Evolutionary conservation across 1,140 invertebrate species (phyloP).

Genomic region (Watersipora subatra): DNA sequence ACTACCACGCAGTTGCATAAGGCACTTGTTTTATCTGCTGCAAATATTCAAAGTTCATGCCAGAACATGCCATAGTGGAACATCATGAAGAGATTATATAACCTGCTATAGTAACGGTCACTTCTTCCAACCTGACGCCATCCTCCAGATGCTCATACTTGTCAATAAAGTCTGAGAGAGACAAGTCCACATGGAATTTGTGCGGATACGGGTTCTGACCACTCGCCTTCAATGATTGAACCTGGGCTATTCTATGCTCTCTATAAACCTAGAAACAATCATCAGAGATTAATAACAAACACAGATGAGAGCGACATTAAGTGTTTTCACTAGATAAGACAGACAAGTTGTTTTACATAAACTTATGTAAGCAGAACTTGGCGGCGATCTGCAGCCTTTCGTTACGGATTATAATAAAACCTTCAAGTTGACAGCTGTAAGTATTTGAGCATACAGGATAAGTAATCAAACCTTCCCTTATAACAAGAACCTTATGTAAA

Average conservation of each 20-base stretch:
- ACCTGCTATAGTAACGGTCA: conserved; percentile 61
- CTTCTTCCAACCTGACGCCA: conserved; percentile 54
- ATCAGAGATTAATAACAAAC: background rate
- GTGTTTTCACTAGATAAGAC: background rate
- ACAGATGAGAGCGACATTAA: background rate
- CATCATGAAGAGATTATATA: too few relatives aligned
- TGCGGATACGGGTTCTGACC: conserved; percentile 87
- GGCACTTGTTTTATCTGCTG: too few relatives aligned
- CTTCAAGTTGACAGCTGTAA: background rate
- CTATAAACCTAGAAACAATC: conserved; percentile 60
- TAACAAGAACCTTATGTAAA: background rate
- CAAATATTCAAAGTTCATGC: too few relatives aligned
- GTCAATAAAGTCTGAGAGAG: conserved; percentile 75
- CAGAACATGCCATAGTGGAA: too few relatives aligned
- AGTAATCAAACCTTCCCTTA: conserved; percentile 3
- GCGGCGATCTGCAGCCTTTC: background rate
- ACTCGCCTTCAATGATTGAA: conserved; percentile 61
- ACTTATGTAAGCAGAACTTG: background rate
- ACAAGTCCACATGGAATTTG: conserved; percentile 86
- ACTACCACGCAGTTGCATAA: too few relatives aligned
- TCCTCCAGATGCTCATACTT: conserved; percentile 53
- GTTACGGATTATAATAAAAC: background rate
- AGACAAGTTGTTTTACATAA: background rate
- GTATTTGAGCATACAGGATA: background rate
- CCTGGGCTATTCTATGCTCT: conserved; percentile 60